Conservation (phyloP, 1,140 invertebrate genomes). For the Drosophila ogumai region DNA sequence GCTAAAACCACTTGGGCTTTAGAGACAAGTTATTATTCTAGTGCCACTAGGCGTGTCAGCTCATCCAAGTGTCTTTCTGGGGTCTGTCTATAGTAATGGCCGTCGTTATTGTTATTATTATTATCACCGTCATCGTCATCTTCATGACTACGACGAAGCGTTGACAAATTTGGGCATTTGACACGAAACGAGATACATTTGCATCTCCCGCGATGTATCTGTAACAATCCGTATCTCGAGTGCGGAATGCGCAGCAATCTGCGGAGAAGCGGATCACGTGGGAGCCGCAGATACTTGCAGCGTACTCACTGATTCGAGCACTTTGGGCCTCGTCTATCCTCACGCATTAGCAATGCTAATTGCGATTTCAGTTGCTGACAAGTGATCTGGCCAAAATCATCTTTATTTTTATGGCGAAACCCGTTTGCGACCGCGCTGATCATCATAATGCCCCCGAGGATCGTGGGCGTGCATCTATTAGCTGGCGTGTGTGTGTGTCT, state of each 20-base stretch:
- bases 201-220: conserved; percentile 34
- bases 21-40: conserved; percentile 32
- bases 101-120: conserved; percentile 26
- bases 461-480: conserved; percentile 82
- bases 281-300: conserved; percentile 48
- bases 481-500: conserved; percentile 32
- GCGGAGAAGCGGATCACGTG: conserved; percentile 46
- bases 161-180: conserved; percentile 54
- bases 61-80: conserved; percentile 40
- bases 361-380: conserved; percentile 62
- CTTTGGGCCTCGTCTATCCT: conserved; percentile 52
- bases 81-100: conserved; percentile 16
- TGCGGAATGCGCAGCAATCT: conserved; percentile 35
- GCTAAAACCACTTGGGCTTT: conserved; percentile 62
- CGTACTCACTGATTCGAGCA: conserved; percentile 38
- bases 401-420: conserved; percentile 77
- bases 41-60: conserved; percentile 75
- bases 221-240: conserved; percentile 35
- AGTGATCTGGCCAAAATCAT: conserved; percentile 75
- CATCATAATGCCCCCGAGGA: conserved; percentile 34
- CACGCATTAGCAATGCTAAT: conserved; percentile 75
- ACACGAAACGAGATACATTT: conserved; percentile 56
- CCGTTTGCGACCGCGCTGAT: conserved; percentile 48
- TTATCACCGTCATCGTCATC: conserved; percentile 15
- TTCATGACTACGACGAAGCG: conserved; percentile 5